A percentile compares a stretch with the other conserved stretches of the same genome.
Evolutionary conservation across 2,888 invertebrate genomes (phyloP).

Genomic region (Habroteleia sp.): DNA sequence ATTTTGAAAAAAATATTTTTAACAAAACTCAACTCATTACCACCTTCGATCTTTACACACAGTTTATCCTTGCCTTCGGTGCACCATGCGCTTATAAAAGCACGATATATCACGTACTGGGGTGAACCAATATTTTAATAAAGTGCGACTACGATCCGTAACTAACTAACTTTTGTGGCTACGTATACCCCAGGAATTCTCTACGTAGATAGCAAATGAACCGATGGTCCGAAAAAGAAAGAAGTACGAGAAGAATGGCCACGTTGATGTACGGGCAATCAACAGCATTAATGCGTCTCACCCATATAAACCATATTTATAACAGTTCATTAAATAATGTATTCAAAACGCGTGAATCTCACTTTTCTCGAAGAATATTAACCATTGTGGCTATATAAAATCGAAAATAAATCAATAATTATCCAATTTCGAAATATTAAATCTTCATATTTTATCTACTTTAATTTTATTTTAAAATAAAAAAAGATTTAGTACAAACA

Average conservation of each 20-base stretch:
- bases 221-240: slow-evolving; percentile 48
- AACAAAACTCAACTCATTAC: slow-evolving; percentile 70
- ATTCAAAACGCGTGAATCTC: slow-evolving; percentile 55
- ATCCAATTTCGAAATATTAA: slow-evolving; percentile 12
- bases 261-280: slow-evolving; percentile 79
- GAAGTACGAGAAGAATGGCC: slow-evolving; percentile 48
- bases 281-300: slow-evolving; percentile 78
- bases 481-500: too few relatives aligned
- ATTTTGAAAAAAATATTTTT: slow-evolving; percentile 74
- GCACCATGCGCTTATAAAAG: slow-evolving; percentile 41
- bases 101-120: slow-evolving; percentile 67
- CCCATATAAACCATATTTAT: slow-evolving; percentile 78
- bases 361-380: slow-evolving; percentile 25
- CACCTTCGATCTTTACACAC: slow-evolving; percentile 49
- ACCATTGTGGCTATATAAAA: slow-evolving; percentile 1
- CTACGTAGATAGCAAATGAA: slow-evolving; percentile 45
- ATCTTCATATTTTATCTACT: too few relatives aligned
- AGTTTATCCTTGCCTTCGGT: slow-evolving; percentile 37
- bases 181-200: slow-evolving; percentile 48
- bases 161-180: slow-evolving; percentile 73
- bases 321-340: slow-evolving; percentile 68
- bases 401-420: background rate
- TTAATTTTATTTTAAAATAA: too few relatives aligned
- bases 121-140: slow-evolving; percentile 80
- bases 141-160: slow-evolving; percentile 74